Conservation (phyloP, 2,888 invertebrate species). For the Electrophaes corylata region DNA sequence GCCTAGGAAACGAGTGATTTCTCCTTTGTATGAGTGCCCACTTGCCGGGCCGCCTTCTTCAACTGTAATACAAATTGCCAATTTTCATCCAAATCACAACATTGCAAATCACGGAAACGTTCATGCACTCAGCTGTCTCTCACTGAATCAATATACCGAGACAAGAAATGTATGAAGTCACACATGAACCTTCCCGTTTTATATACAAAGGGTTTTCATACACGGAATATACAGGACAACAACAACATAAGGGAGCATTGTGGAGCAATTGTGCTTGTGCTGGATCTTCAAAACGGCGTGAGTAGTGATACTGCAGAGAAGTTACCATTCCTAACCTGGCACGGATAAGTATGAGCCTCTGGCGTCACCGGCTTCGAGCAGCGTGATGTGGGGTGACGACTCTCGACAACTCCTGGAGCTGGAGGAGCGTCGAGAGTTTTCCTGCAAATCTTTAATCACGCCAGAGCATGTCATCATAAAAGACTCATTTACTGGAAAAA, state of each 20-base stretch:
- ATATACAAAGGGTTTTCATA: not conserved
- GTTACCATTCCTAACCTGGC: conserved; percentile 80
- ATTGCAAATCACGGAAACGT: not conserved
- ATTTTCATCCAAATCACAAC: conserved; percentile 33
- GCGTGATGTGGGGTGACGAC: conserved; percentile 79
- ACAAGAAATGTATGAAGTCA: not conserved
- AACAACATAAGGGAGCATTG: conserved; percentile 55
- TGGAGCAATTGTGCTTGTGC: conserved; percentile 60
- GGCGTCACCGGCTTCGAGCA: conserved; percentile 82
- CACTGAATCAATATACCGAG: not conserved
- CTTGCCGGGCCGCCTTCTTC: conserved; percentile 77
- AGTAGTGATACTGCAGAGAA: conserved; percentile 43
- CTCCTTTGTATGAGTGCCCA: conserved; percentile 77
- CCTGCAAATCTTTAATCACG: conserved; percentile 80
- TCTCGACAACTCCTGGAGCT: conserved; percentile 75
- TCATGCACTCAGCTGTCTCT: not conserved
- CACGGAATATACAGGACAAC: conserved; percentile 17
- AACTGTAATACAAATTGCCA: conserved; percentile 76
- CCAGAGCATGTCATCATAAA: conserved; percentile 39
- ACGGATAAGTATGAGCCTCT: conserved; percentile 86
- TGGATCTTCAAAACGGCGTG: conserved; percentile 61
- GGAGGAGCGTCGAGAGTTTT: conserved; percentile 77
- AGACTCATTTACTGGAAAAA: not conserved
- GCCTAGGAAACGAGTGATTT: conserved; percentile 88
- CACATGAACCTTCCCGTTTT: conserved; percentile 9